phyloP scores from a whole-genome alignment of 2,797 vertebrate genomes.

The Rhynchonycteris naso region DNA sequence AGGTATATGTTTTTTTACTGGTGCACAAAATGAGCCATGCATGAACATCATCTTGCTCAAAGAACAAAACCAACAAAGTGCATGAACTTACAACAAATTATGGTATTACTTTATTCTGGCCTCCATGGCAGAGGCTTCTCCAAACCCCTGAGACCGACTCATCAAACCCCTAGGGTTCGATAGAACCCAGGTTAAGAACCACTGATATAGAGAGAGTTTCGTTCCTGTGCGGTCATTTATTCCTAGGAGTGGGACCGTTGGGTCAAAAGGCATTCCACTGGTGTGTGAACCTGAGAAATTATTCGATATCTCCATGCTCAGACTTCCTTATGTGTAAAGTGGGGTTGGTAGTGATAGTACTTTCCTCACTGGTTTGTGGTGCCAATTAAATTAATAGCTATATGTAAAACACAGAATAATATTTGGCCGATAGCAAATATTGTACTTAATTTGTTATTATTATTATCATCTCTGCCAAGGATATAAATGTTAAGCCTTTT shows the following conservation, averaged over 20 bases:
- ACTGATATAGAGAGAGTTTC: no score
- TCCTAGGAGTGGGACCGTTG: background rate
- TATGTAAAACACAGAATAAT: background rate
- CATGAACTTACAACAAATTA: no score
- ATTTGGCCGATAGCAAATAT: background rate
- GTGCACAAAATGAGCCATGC: no score
- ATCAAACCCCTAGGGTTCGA: no score
- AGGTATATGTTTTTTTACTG: no score
- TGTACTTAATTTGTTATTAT: background rate
- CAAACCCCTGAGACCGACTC: no score
- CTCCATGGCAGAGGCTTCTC: no score
- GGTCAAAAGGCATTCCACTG: background rate
- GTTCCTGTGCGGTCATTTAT: background rate
- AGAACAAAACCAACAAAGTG: no score
- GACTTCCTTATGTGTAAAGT: background rate
- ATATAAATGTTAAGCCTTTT: background rate
- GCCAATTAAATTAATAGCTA: background rate
- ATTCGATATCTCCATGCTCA: background rate
- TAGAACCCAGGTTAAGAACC: no score
- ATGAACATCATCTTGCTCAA: no score
- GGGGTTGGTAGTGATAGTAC: background rate
- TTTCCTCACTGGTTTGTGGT: background rate
- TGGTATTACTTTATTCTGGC: no score
- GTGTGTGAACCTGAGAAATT: background rate
- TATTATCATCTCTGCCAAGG: background rate